Evolutionary conservation across 2,888 invertebrate species (phyloP).

Genomic region (Keiferia lycopersicella): DNA sequence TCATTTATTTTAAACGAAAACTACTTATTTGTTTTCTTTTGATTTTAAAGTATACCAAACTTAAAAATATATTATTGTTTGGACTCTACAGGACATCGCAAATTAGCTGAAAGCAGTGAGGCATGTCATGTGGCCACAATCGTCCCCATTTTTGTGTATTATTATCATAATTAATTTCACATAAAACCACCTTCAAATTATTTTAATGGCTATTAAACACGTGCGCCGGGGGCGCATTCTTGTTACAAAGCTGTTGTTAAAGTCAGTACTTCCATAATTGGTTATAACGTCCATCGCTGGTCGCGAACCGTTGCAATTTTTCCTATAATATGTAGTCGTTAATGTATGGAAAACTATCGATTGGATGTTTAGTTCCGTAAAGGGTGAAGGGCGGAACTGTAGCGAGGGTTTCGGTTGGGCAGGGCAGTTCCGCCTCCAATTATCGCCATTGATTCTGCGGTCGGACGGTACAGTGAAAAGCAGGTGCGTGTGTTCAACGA

Average conservation of each 20-base stretch:
- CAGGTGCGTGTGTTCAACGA: constrained; percentile 54
- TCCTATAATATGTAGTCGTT: not conserved
- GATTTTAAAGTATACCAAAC: not conserved
- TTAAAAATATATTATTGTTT: constrained; percentile 6
- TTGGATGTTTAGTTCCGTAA: not conserved
- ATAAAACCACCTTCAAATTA: constrained; percentile 75
- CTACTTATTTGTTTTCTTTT: not conserved
- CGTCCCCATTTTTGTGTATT: constrained; percentile 59
- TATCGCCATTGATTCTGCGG: constrained; percentile 79
- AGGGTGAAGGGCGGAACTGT: not conserved
- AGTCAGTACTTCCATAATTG: not conserved
- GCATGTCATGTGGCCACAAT: constrained; percentile 62
- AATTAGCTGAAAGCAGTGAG: constrained; percentile 69
- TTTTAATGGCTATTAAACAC: constrained; percentile 77
- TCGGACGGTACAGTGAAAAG: constrained; percentile 46
- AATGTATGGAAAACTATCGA: constrained; percentile 1
- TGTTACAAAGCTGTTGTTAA: constrained; percentile 20
- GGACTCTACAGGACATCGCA: constrained; percentile 69
- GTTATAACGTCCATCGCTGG: constrained; percentile 6
- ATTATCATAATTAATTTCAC: constrained; percentile 76
- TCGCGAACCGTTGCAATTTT: not conserved
- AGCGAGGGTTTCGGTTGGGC: constrained; percentile 51
- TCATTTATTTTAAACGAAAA: no score
- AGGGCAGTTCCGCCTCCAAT: constrained; percentile 61
- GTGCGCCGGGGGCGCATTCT: constrained; percentile 56